Evolutionary conservation across 2,797 vertebrate species (phyloP).

Genomic region (Scolopax rusticola): DNA sequence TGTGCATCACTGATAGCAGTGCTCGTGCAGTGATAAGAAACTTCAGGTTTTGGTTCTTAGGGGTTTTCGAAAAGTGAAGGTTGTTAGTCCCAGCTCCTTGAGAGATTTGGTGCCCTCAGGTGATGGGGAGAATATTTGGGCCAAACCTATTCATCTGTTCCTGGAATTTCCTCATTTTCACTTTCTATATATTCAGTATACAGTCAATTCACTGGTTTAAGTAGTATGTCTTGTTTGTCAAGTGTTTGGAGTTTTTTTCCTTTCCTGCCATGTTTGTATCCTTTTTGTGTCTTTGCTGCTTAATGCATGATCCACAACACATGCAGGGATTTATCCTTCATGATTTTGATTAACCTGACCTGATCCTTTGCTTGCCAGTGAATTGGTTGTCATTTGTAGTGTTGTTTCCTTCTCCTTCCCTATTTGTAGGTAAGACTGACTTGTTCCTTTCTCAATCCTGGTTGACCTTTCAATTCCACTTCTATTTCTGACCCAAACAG

Average conservation of each 20-base stretch:
- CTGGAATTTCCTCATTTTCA: not conserved
- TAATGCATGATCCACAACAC: not conserved
- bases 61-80: not conserved
- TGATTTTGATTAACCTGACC: slow-evolving; percentile 13
- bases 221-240: not conserved
- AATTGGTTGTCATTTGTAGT: not conserved
- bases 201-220: not conserved
- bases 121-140: not conserved
- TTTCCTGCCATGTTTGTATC: not conserved
- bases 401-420: not conserved
- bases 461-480: slow-evolving; percentile 3
- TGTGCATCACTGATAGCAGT: not conserved
- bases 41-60: not conserved
- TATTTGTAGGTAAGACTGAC: not conserved
- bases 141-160: not conserved
- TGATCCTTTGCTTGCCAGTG: not conserved
- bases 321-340: not conserved
- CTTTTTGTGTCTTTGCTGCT: not conserved
- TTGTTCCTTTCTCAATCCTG: not conserved
- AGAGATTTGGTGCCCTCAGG: not conserved
- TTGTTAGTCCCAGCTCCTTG: not conserved
- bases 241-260: not conserved
- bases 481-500: not conserved
- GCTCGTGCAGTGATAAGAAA: not conserved
- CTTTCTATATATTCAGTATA: not conserved